Percentiles rank a stretch among this genome's conserved stretches.
phyloP scores from a whole-genome alignment of 2,113 vertebrate species.

The Microtus pennsylvanicus region DNA sequence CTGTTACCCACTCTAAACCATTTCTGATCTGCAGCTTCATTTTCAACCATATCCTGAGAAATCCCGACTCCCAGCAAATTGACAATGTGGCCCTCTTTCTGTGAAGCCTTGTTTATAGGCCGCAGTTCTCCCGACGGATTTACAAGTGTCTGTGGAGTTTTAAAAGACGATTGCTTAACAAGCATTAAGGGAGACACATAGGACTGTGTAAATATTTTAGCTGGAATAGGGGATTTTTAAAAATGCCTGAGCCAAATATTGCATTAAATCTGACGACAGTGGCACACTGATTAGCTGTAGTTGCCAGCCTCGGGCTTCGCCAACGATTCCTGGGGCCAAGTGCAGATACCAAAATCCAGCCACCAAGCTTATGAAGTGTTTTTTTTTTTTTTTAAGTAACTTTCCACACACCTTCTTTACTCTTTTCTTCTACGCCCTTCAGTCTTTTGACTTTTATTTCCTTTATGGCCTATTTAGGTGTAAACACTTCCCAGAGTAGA shows the following conservation, averaged over 20 bases:
- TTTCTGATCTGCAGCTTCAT: slow-evolving; percentile 84
- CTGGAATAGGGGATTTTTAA: slow-evolving; percentile 86
- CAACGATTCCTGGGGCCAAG: slow-evolving; percentile 82
- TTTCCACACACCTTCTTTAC: not conserved
- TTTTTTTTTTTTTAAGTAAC: slow-evolving; percentile 58
- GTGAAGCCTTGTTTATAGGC: slow-evolving; percentile 87
- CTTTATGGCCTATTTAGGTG: slow-evolving; percentile 76
- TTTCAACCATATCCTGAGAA: slow-evolving; percentile 84
- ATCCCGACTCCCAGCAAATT: slow-evolving; percentile 79
- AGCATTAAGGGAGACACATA: slow-evolving; percentile 87
- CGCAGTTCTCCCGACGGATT: slow-evolving; percentile 87
- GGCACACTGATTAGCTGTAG: slow-evolving; percentile 85
- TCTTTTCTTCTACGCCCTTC: not conserved
- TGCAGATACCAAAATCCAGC: slow-evolving; percentile 77
- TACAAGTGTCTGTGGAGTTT: slow-evolving; percentile 89
- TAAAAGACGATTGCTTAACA: slow-evolving; percentile 89
- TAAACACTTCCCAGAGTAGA: slow-evolving; percentile 77
- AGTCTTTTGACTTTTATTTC: slow-evolving; percentile 53
- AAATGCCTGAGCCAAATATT: slow-evolving; percentile 85
- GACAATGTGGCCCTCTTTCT: slow-evolving; percentile 85
- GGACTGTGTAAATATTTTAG: slow-evolving; percentile 90
- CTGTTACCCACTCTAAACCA: slow-evolving; percentile 83
- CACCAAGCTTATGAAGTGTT: slow-evolving; percentile 44
- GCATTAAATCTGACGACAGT: slow-evolving; percentile 89
- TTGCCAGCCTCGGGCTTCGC: slow-evolving; percentile 82